Percentiles rank a stretch among this genome's conserved stretches.
Evolutionary conservation across 2,113 vertebrate genomes (phyloP).

Genomic region (human): DNA sequence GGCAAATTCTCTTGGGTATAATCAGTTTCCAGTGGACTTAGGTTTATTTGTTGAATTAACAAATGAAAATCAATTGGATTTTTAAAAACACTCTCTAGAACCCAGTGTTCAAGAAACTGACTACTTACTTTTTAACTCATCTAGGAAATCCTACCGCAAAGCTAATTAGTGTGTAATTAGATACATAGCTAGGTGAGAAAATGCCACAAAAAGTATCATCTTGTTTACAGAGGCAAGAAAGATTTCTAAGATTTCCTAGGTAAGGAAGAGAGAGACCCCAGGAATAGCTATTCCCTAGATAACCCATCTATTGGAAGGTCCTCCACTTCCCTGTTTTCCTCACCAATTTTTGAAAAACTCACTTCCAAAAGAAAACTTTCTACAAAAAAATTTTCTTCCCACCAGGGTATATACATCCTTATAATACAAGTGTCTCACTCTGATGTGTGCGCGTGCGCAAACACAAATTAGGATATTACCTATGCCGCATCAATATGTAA

Average conservation of each 20-base stretch:
- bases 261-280: neutral
- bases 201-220: neutral
- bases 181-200: neutral
- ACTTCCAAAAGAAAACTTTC: neutral
- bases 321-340: neutral
- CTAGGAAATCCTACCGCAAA: neutral
- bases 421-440: neutral
- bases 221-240: neutral
- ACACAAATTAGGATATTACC: accelerated
- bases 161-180: neutral
- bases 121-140: neutral
- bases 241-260: neutral
- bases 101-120: neutral
- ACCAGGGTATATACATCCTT: neutral
- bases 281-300: neutral
- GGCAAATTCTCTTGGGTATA: neutral
- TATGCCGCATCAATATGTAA: neutral
- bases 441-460: neutral
- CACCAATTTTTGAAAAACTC: neutral
- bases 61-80: conserved; percentile 32
- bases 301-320: neutral
- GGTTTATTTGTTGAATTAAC: neutral
- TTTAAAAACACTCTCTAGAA: conserved; percentile 22
- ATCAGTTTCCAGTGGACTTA: neutral
- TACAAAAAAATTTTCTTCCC: neutral